These are phyloP conservation scores for Syndactyla subalaris DNA, from an alignment of 2,797 vertebrate species.

Conservation along the genomic window DNA sequence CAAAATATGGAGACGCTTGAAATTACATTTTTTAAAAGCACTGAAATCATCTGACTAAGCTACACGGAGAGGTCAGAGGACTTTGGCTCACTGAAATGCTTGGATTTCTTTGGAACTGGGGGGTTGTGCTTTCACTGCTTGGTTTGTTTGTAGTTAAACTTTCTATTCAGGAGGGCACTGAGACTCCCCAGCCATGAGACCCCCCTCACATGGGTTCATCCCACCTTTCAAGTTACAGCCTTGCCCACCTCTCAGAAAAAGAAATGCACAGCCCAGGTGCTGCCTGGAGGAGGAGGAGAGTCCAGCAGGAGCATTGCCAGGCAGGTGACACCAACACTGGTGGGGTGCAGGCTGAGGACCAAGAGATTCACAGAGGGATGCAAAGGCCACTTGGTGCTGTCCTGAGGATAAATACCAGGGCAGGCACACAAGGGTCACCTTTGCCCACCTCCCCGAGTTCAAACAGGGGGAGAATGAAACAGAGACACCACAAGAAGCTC, in stretches of 20 bases:
- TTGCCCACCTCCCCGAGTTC: not conserved
- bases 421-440: not conserved
- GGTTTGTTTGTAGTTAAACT: not conserved
- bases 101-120: not conserved
- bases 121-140: not conserved
- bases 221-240: not conserved
- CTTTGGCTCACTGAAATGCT: not conserved
- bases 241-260: not conserved
- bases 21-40: not conserved
- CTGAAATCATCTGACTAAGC: not conserved
- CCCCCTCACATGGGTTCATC: no score
- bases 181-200: no score
- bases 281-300: not conserved
- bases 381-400: not conserved
- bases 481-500: accelerated
- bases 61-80: not conserved
- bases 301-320: not conserved
- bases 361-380: accelerated
- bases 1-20: not conserved
- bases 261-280: not conserved
- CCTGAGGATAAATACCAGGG: accelerated
- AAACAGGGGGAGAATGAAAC: accelerated
- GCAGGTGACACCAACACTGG: not conserved
- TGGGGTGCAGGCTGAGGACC: not conserved
- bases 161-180: accelerated